Conservation (phyloP, 2,888 invertebrate genomes). For the Cancer borealis region DNA sequence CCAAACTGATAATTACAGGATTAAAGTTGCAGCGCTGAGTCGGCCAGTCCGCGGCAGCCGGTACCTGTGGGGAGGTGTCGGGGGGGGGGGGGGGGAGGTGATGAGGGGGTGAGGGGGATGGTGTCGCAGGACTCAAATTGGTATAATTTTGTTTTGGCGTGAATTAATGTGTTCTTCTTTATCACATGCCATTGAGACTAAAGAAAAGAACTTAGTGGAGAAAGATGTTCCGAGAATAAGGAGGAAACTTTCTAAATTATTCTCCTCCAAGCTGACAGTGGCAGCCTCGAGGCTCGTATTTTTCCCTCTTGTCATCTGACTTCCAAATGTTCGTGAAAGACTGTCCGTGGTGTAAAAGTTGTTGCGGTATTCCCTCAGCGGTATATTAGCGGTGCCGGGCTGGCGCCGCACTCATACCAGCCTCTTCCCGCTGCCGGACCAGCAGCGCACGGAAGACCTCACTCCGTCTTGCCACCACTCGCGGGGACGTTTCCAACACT, state of each 20-base stretch:
- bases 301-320: conserved; percentile 49
- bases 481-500: neutral
- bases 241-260: conserved; percentile 26
- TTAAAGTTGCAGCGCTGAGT: conserved; percentile 37
- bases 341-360: conserved; percentile 12
- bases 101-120: neutral
- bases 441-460: neutral
- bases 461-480: neutral
- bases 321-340: conserved; percentile 47
- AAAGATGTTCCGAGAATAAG: neutral
- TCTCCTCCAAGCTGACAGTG: conserved; percentile 34
- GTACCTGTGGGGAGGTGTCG: neutral
- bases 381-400: conserved; percentile 22
- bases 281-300: conserved; percentile 45
- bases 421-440: conserved; percentile 35
- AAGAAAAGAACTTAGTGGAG: neutral
- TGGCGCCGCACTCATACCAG: conserved; percentile 30
- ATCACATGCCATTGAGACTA: conserved; percentile 24
- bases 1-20: conserved; percentile 46
- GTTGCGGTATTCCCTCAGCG: conserved; percentile 33
- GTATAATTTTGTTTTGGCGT: neutral
- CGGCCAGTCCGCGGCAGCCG: conserved; percentile 25
- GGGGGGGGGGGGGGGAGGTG: neutral
- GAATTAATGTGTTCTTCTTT: conserved; percentile 29
- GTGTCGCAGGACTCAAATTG: neutral